Percentiles rank a stretch among this genome's conserved stretches.
These are phyloP conservation scores for Resseliella maxima DNA, from an alignment of 2,888 invertebrate genomes.

Conservation along the genomic window DNA sequence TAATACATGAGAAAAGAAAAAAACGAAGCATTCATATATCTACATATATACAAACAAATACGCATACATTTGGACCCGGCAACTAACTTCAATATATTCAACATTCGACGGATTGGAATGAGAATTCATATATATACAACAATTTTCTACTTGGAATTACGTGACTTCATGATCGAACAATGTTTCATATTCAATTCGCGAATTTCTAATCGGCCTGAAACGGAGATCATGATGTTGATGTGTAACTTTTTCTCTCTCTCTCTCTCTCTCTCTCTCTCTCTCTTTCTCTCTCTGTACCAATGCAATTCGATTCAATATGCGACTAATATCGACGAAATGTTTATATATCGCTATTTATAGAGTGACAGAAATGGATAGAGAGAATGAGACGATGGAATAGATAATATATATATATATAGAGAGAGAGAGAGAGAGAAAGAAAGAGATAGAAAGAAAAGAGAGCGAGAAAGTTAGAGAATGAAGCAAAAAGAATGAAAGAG, in stretches of 20 bases:
- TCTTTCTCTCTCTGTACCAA: background rate
- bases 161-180: slow-evolving; percentile 53
- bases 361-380: no score
- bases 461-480: no score
- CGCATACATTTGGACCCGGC: background rate
- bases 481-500: no score
- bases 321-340: background rate
- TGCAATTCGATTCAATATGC: background rate
- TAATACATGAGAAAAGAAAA: background rate
- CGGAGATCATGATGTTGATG: background rate
- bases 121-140: background rate
- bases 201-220: slow-evolving; percentile 47
- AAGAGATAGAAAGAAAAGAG: background rate
- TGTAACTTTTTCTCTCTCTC: no score
- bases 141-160: slow-evolving; percentile 44
- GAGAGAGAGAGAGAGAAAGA: no score
- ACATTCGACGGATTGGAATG: background rate
- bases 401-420: no score
- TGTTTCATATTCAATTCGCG: slow-evolving; percentile 44
- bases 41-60: background rate
- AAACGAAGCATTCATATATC: background rate
- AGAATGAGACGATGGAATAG: no score
- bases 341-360: no score
- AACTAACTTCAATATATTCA: slow-evolving; percentile 12
- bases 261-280: no score